phyloP scores from a whole-genome alignment of 2,113 vertebrate species.

The Spheniscus mendiculus region DNA sequence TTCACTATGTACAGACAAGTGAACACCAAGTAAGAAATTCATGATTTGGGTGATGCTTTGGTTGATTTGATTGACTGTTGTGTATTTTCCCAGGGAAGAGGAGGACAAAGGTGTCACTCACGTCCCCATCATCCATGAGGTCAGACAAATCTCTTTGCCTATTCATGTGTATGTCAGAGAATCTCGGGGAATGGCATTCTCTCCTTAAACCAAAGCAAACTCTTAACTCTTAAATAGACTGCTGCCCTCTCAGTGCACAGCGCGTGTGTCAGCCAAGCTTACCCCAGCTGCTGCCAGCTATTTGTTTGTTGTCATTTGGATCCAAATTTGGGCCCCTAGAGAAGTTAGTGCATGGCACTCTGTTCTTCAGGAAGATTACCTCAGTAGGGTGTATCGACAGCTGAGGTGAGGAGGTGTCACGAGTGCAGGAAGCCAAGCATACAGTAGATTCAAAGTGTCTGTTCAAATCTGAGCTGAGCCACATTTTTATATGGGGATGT shows the following conservation, averaged over 20 bases:
- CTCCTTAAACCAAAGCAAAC: not conserved
- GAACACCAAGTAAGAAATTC: not conserved
- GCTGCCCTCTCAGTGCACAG: not conserved
- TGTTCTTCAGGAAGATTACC: not conserved
- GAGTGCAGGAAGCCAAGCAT: not conserved
- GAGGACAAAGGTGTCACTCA: constrained; percentile 56
- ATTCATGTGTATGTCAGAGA: not conserved
- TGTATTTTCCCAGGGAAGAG: constrained; percentile 36
- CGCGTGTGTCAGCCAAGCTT: not conserved
- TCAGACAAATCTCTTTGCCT: not conserved
- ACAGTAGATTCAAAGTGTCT: not conserved
- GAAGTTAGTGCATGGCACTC: fast-evolving
- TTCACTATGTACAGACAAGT: not conserved
- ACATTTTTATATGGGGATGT: not conserved
- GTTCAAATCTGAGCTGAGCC: not conserved
- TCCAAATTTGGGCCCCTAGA: not conserved
- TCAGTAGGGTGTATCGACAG: not conserved
- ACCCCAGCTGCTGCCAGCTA: not conserved
- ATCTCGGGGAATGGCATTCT: not conserved
- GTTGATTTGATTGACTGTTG: not conserved
- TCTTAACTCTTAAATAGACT: not conserved
- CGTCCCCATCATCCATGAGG: constrained; percentile 59
- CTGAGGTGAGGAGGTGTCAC: not conserved
- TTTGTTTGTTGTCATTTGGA: not conserved
- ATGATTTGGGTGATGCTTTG: not conserved